Evolutionary conservation across 2,888 invertebrate species (phyloP).

Genomic region (Cloeon dipterum): DNA sequence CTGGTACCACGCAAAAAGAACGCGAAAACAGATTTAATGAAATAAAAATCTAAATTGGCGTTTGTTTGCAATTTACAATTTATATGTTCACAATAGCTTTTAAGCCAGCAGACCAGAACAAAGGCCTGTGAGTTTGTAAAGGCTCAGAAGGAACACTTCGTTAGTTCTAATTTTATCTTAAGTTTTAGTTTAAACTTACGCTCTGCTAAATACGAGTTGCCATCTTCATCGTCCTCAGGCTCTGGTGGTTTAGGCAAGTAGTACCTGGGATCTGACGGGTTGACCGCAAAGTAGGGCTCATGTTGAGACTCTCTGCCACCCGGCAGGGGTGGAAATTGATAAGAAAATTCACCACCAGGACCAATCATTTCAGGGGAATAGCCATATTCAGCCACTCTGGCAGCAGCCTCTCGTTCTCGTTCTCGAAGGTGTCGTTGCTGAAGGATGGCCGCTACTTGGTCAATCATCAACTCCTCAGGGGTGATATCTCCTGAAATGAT

Average conservation of each 20-base stretch:
- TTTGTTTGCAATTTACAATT: too few relatives aligned
- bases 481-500: conserved; percentile 3
- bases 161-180: too few relatives aligned
- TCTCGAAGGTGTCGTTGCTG: conserved; percentile 1
- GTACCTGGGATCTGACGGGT: conserved; percentile 19
- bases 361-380: background rate
- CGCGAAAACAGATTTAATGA: too few relatives aligned
- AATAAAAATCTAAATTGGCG: too few relatives aligned
- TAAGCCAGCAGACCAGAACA: too few relatives aligned
- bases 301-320: conserved; percentile 8
- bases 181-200: background rate
- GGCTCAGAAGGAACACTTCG: too few relatives aligned
- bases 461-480: conserved; percentile 3
- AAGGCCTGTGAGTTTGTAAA: too few relatives aligned
- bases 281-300: conserved; percentile 15
- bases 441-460: conserved; percentile 2
- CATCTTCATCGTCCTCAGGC: background rate
- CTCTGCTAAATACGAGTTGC: background rate
- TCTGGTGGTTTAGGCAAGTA: conserved; percentile 12
- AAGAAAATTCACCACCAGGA: conserved; percentile 4
- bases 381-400: background rate
- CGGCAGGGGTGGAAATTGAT: conserved; percentile 3
- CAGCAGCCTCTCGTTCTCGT: background rate
- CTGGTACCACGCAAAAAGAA: too few relatives aligned
- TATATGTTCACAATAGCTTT: too few relatives aligned